A percentile compares a stretch with the other conserved stretches of the same genome.
Conservation (phyloP, 2,113 vertebrate genomes). For the Cyphomyrus discorhynchus region DNA sequence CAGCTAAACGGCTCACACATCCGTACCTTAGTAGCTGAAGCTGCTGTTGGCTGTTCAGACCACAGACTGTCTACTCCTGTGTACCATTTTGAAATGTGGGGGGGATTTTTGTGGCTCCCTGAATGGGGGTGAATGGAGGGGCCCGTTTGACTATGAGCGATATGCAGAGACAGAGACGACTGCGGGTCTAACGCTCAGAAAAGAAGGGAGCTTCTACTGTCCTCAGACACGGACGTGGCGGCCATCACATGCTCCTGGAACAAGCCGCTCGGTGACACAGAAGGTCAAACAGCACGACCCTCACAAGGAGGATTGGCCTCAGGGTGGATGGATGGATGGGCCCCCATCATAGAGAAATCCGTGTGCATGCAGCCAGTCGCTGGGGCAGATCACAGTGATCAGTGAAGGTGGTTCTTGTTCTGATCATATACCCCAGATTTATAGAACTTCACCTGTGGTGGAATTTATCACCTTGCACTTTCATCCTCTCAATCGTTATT, state of each 20-base stretch:
- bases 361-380: background rate
- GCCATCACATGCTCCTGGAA: background rate
- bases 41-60: background rate
- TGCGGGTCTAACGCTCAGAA: background rate
- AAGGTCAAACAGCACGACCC: background rate
- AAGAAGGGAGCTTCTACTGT: background rate
- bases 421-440: background rate
- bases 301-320: background rate
- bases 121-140: background rate
- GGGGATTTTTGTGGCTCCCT: background rate
- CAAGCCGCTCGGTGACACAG: background rate
- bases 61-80: background rate
- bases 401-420: background rate
- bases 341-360: background rate
- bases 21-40: background rate
- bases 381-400: background rate
- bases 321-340: background rate
- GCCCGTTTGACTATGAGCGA: background rate
- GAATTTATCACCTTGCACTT: background rate
- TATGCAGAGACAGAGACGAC: background rate
- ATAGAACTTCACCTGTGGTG: background rate
- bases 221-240: background rate
- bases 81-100: background rate
- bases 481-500: background rate
- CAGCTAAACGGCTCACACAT: background rate